Evolutionary conservation across 2,113 vertebrate species (phyloP).

Genomic region (Marmota monax): DNA sequence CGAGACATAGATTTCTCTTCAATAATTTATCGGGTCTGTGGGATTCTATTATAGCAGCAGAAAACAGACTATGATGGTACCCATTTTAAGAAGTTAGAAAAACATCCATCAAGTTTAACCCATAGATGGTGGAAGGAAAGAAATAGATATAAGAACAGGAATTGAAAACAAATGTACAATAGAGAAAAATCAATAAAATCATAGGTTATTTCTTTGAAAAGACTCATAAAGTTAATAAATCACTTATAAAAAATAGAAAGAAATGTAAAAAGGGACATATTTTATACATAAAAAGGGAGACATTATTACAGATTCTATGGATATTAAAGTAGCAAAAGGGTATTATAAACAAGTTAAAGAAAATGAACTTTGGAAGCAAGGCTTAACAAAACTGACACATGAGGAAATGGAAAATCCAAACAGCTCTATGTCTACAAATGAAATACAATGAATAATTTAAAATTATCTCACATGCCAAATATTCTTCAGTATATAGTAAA

Average conservation of each 20-base stretch:
- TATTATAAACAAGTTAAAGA: not conserved
- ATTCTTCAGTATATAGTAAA: not conserved
- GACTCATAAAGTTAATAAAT: not conserved
- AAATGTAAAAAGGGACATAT: not conserved
- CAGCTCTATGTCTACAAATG: not conserved
- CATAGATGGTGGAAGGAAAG: not conserved
- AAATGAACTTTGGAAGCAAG: constrained; percentile 20
- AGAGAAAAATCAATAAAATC: not conserved
- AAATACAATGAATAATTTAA: not conserved
- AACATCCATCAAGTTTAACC: not conserved
- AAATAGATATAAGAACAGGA: not conserved
- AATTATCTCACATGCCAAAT: not conserved
- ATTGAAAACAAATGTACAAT: not conserved
- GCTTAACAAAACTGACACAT: not conserved
- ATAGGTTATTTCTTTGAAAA: not conserved
- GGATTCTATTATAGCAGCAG: not conserved
- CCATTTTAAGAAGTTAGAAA: not conserved
- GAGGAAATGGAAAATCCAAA: not conserved
- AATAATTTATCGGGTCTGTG: not conserved
- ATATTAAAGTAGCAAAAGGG: not conserved
- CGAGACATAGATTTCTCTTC: not conserved
- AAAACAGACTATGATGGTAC: not conserved
- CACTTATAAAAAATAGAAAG: not conserved
- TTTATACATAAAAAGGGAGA: not conserved
- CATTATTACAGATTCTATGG: not conserved